Base-by-base conservation (phyloP, 1,140 invertebrate genomes). In the Zaprionus ornatus region DNA sequence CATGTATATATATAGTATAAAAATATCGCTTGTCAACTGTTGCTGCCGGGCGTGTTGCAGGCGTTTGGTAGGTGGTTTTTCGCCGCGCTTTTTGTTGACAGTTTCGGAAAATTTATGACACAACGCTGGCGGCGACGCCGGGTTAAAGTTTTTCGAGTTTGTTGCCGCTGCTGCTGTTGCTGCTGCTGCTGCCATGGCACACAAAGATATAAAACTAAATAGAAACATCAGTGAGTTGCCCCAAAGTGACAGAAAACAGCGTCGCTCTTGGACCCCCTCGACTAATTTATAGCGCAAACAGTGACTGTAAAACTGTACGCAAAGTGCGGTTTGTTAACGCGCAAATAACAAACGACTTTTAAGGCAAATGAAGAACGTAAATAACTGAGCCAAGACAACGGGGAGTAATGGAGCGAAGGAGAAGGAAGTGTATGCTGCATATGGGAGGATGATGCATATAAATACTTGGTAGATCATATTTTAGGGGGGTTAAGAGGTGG, bases 71-170 rank as follows among this genome's bases (percentile, higher is more conserved):
- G 77, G 76, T 59, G 63, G 45, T 57, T 50, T 64, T 25, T 56
- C 45, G 68, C 57, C n/a, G 50, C 50, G 66, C 42, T 79, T 85
- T 85, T 75, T 65, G 73, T 80, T 84, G 85, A 90, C 85, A 90
- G 85, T 79, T 67, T 56, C 19, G 75, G 48, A 71, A 81, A 85
- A 90, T 90, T 90, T 90, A 90, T 90, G 85, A 90, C 81, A 59
- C 85, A 73, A 66, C 67, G 64, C 40, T 79, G 82, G n/a, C 40
- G 5, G 40, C n/a, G 13, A 74, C 64, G 80, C 63, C 70, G 71
- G 75, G 70, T 79, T 86, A 64, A 77, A 68, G 77, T 69, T 79
- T 75, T 87, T 82, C 21, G 32, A 13, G 45, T 61, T 29, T 27
- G 10, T 68, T 50, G 29, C 29, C 9, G 29, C 29, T 29, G 29